These are phyloP conservation scores for Pogonomyrmex barbatus DNA, from an alignment of 1,140 invertebrate genomes.

Conservation along the genomic window DNA sequence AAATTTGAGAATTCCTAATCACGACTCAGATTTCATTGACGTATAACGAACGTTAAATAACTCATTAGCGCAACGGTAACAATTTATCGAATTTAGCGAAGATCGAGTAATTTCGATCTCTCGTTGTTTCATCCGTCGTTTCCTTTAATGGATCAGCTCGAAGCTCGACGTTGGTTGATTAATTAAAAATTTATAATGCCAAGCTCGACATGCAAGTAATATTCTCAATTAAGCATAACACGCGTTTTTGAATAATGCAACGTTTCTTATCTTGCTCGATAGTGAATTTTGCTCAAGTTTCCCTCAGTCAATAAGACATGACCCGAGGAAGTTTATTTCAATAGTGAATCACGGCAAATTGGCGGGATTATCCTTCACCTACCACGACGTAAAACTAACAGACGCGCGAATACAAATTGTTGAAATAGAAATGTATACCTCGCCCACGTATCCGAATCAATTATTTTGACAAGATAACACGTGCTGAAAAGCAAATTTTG, in stretches of 20 bases:
- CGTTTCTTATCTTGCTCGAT: slow-evolving; percentile 17
- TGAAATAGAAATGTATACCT: slow-evolving; percentile 32
- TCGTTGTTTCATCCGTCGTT: slow-evolving; percentile 7
- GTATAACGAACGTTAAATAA: slow-evolving; percentile 50
- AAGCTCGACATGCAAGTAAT: slow-evolving; percentile 32
- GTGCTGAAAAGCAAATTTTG: slow-evolving; percentile 11
- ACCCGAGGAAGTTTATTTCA: slow-evolving; percentile 5
- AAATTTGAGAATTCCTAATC: slow-evolving; percentile 39
- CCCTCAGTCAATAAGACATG: not conserved
- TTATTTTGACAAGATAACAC: slow-evolving; percentile 46
- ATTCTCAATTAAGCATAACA: slow-evolving; percentile 39
- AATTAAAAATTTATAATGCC: slow-evolving; percentile 43
- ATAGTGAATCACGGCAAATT: slow-evolving; percentile 27
- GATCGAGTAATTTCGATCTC: not conserved
- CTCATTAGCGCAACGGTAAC: slow-evolving; percentile 44
- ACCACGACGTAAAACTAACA: slow-evolving; percentile 14
- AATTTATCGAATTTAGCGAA: slow-evolving; percentile 49
- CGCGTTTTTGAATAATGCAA: slow-evolving; percentile 50
- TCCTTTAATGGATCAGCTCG: slow-evolving; percentile 7
- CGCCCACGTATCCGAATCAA: slow-evolving; percentile 22
- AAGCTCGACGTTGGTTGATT: slow-evolving; percentile 9
- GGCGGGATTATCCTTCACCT: not conserved
- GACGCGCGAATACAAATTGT: slow-evolving; percentile 31
- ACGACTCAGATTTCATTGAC: slow-evolving; percentile 17
- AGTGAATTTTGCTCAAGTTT: slow-evolving; percentile 10